Evolutionary conservation across 1,140 invertebrate species (phyloP).

Genomic region (Cyphomyrmex costatus): DNA sequence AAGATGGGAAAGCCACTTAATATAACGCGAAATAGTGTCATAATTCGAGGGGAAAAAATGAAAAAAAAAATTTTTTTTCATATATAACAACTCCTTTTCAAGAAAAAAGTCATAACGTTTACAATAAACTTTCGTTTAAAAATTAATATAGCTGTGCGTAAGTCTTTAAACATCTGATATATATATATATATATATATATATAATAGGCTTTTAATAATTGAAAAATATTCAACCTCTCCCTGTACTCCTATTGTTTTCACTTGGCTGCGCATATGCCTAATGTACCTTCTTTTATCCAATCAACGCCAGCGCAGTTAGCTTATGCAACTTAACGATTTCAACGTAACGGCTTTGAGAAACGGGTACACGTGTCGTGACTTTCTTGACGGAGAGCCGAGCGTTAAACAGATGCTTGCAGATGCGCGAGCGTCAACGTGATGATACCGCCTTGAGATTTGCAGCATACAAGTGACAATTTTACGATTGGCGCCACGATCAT

Average conservation of each 20-base stretch:
- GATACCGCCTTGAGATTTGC: slow-evolving; percentile 42
- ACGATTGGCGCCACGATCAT: slow-evolving; percentile 37
- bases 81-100: too few relatives aligned
- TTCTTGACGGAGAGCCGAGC: slow-evolving; percentile 45
- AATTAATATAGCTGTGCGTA: background rate
- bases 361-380: slow-evolving; percentile 55
- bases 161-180: background rate
- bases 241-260: slow-evolving; percentile 35
- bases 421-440: slow-evolving; percentile 36
- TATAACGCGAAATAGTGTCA: too few relatives aligned
- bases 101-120: too few relatives aligned
- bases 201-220: slow-evolving; percentile 25
- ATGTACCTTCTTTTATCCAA: slow-evolving; percentile 53
- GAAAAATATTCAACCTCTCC: background rate
- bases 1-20: too few relatives aligned
- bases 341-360: slow-evolving; percentile 59
- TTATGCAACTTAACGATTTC: slow-evolving; percentile 56
- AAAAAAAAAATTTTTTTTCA: too few relatives aligned
- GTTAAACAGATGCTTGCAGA: slow-evolving; percentile 60
- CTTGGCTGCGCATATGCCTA: slow-evolving; percentile 35
- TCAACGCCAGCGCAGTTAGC: slow-evolving; percentile 56
- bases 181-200: too few relatives aligned
- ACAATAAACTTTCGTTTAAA: too few relatives aligned
- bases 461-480: slow-evolving; percentile 26
- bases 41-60: too few relatives aligned